Conservation (phyloP, 2,797 vertebrate genomes). For the Sphaeramia orbicularis region DNA sequence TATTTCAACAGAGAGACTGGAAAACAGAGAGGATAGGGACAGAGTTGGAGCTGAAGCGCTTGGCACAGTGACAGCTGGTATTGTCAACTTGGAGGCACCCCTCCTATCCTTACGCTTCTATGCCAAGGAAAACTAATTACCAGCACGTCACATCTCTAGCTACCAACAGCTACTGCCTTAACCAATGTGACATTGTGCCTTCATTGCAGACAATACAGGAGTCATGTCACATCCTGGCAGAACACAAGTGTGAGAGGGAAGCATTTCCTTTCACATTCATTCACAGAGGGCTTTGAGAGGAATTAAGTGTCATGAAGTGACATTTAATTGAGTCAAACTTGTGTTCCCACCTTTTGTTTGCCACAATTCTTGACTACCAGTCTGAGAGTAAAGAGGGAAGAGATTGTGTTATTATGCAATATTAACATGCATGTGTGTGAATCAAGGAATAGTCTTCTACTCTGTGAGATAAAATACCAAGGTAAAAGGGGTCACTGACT, state of each 20-base stretch:
- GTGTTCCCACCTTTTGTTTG: conserved; percentile 39
- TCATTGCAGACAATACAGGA: conserved; percentile 58
- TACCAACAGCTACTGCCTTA: conserved; percentile 45
- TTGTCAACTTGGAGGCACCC: conserved; percentile 63
- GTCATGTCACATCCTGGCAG: conserved; percentile 54
- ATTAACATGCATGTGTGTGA: conserved; percentile 30
- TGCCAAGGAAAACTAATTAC: conserved; percentile 78
- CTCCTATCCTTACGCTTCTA: conserved; percentile 35
- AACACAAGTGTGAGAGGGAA: conserved; percentile 53
- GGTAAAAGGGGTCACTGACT: conserved; percentile 55
- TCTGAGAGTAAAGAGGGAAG: conserved; percentile 29
- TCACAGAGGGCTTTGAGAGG: conserved; percentile 28
- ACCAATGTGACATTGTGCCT: conserved; percentile 64
- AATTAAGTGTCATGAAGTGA: conserved; percentile 40
- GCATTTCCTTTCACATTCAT: conserved; percentile 55
- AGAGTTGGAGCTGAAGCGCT: conserved; percentile 45
- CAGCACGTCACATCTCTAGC: conserved; percentile 64
- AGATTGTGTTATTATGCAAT: conserved; percentile 50
- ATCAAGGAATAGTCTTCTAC: conserved; percentile 14
- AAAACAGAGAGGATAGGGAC: conserved; percentile 34
- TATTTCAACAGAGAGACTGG: conserved; percentile 30
- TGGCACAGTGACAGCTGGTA: conserved; percentile 74
- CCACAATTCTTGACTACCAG: conserved; percentile 38
- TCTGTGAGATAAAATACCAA: conserved; percentile 40
- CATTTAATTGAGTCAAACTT: conserved; percentile 61